A percentile compares a stretch with the other conserved stretches of the same genome.
phyloP scores from a whole-genome alignment of 2,113 vertebrate species.

The Sylvia atricapilla region DNA sequence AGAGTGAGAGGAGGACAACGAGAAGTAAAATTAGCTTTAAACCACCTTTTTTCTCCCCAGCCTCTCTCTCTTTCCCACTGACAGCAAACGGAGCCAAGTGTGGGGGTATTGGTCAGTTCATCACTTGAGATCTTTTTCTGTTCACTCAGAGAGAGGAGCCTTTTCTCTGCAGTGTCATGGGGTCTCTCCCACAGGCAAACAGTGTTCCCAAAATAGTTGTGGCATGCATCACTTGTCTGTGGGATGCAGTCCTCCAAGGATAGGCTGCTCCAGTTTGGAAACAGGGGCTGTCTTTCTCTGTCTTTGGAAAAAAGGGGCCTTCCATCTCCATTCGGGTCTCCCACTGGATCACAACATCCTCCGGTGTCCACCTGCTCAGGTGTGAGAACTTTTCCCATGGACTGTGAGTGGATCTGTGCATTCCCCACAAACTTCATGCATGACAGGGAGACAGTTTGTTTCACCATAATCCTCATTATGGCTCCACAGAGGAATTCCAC shows the following conservation, averaged over 20 bases:
- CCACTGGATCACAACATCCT: background rate
- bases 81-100: background rate
- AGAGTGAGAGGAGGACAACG: background rate
- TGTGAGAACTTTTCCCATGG: too few species aligned
- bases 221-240: accelerated
- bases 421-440: too few species aligned
- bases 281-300: background rate
- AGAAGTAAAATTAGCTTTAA: background rate
- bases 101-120: background rate
- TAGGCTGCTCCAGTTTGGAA: background rate
- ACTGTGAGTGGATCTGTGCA: too few species aligned
- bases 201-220: background rate
- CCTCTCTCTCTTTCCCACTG: too few species aligned
- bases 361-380: background rate
- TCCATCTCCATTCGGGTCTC: background rate
- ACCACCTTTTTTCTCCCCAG: too few species aligned
- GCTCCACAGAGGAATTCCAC: too few species aligned
- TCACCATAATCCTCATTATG: too few species aligned
- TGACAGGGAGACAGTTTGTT: too few species aligned
- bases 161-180: background rate
- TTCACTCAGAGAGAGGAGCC: background rate
- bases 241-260: too few species aligned
- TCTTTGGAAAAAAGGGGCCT: background rate
- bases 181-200: too few species aligned
- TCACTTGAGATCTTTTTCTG: too few species aligned